Base-by-base conservation (phyloP, 1,140 invertebrate genomes). In the Archivesica marissinica region DNA sequence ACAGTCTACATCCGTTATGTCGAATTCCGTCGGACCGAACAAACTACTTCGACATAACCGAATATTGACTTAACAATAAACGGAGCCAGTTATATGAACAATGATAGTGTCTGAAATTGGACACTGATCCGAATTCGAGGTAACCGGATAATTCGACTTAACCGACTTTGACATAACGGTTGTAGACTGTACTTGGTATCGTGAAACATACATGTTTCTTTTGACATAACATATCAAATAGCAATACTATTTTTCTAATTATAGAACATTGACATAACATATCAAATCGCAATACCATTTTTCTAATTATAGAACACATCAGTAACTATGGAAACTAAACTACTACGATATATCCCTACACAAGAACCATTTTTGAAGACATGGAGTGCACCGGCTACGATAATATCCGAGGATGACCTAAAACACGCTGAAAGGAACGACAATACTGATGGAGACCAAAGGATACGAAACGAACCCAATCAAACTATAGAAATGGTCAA, bases 321-420 rank as follows among this genome's bases (percentile, higher is more conserved):
- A 77, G 25, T 28, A 59, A 61, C n/a, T 2, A 79, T 77, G 75
- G 54, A 79, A 66, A 50, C 77, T 20, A 72, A 50, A 64, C 38
- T 66, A 28, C 23, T 61, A 11, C 25, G 39, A 68, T 23, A 47
- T 17, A 79, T 79, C 9, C 77, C 38, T 3, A 59, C 64, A 11
- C 41, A 81, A 25, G 79, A 81, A 38, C 39, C 79, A 28, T 81
- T 81, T 41, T 23, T 33, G 20, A 81, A 81, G 41, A 81, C 64
- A 17, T 81, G 79, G 79, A 81, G 66, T 52, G 47, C 20, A 6
- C 44, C 79, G n/a, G 52, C 66, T 38, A 81, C 79, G 44, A 81
- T 81, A 52, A 81, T 81, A 68, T 81, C 79, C 41, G 66, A 68
- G 35, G 66, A 81, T 15, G 79, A 81, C 35, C 66, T 81, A 44